Conservation (phyloP, 2,888 invertebrate species). For the Drosophila formosana region DNA sequence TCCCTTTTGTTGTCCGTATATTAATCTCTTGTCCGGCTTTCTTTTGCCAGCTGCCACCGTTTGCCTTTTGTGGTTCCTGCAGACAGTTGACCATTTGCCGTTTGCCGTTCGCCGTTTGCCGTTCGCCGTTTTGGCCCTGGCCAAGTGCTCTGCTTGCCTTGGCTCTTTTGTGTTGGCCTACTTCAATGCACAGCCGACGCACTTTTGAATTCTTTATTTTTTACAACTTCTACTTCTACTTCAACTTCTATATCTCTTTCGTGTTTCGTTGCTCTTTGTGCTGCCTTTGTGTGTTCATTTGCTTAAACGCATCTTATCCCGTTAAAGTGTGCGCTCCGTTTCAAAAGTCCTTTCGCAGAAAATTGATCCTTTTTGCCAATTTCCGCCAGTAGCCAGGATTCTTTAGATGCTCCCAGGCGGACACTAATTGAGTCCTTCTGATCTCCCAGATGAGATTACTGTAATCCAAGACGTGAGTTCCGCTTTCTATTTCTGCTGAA, state of each 20-base stretch:
- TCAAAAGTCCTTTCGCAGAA: slow-evolving; percentile 56
- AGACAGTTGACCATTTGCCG: slow-evolving; percentile 70
- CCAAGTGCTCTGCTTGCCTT: slow-evolving; percentile 33
- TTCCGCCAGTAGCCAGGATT: slow-evolving; percentile 40
- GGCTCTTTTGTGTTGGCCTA: slow-evolving; percentile 51
- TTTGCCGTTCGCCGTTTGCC: slow-evolving; percentile 73
- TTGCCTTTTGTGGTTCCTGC: slow-evolving; percentile 74
- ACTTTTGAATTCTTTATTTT: slow-evolving; percentile 12
- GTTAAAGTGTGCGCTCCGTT: slow-evolving; percentile 66
- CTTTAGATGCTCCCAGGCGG: slow-evolving; percentile 41
- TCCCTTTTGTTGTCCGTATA: slow-evolving; percentile 28
- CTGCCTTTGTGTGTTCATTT: slow-evolving; percentile 66
- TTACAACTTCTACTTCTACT: slow-evolving; percentile 5
- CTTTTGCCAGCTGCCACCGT: slow-evolving; percentile 59
- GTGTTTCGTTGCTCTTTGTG: slow-evolving; percentile 14
- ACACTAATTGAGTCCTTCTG: slow-evolving; percentile 62
- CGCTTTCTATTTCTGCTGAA: slow-evolving; percentile 35
- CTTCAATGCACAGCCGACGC: slow-evolving; percentile 68
- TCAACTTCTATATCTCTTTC: not conserved
- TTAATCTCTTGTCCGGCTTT: slow-evolving; percentile 51
- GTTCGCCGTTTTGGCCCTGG: slow-evolving; percentile 55
- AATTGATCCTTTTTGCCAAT: slow-evolving; percentile 73
- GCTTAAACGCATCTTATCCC: slow-evolving; percentile 77
- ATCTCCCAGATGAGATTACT: slow-evolving; percentile 28
- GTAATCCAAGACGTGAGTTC: slow-evolving; percentile 50